These are phyloP conservation scores for Tinamus guttatus DNA, from an alignment of 2,113 vertebrate species.

Conservation along the genomic window DNA sequence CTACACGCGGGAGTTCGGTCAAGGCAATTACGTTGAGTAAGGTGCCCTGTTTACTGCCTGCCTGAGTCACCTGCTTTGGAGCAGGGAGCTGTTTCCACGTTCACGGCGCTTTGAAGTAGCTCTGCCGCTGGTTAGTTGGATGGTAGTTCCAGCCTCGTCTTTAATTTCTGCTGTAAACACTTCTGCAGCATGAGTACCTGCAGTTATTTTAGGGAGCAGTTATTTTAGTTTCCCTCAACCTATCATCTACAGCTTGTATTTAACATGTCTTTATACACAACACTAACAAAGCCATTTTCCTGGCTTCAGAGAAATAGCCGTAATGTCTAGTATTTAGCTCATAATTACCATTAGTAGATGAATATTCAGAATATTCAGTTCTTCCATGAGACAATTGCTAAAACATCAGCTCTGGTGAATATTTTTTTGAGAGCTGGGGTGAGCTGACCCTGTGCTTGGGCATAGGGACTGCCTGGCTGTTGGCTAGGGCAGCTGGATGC, in stretches of 20 bases:
- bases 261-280: background rate
- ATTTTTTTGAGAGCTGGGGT: background rate
- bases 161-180: background rate
- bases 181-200: background rate
- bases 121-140: background rate
- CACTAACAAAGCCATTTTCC: background rate
- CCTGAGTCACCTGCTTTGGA: background rate
- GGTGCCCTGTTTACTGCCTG: background rate
- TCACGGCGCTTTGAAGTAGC: background rate
- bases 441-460: background rate
- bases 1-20: background rate
- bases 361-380: background rate
- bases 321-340: background rate
- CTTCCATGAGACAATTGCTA: background rate
- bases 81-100: background rate
- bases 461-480: background rate
- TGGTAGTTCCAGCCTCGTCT: background rate
- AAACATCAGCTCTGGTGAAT: background rate
- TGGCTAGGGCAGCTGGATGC: background rate
- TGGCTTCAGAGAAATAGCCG: background rate
- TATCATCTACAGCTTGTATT: background rate
- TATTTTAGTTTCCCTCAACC: background rate
- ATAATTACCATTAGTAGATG: constrained; percentile 20
- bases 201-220: background rate
- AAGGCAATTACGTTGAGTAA: background rate